Evolutionary conservation across 2,113 vertebrate species (phyloP).

Genomic region (Mesocricetus auratus): DNA sequence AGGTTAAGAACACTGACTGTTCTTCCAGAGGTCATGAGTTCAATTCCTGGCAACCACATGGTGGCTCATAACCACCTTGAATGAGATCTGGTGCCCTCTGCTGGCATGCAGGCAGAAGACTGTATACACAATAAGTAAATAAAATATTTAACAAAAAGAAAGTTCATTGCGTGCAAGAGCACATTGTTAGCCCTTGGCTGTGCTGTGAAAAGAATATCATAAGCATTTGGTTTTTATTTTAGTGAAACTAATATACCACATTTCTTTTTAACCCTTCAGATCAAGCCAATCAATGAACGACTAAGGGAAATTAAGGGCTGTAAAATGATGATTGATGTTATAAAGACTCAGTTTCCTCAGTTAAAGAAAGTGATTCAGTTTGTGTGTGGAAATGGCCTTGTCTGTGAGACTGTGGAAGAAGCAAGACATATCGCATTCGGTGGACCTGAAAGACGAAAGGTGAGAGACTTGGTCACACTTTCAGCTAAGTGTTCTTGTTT

Average conservation of each 20-base stretch:
- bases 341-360: constrained; percentile 88
- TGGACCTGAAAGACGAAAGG: constrained; percentile 91
- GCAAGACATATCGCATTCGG: constrained; percentile 92
- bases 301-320: constrained; percentile 92
- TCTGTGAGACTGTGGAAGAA: constrained; percentile 95
- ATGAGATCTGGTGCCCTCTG: too few species aligned
- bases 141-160: too few species aligned
- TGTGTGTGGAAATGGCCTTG: constrained; percentile 94
- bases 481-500: neutral
- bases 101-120: too few species aligned
- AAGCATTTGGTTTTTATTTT: constrained; percentile 38
- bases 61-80: too few species aligned
- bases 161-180: neutral
- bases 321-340: constrained; percentile 95
- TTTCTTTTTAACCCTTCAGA: constrained; percentile 85
- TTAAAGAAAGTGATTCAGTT: constrained; percentile 95
- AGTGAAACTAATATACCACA: neutral
- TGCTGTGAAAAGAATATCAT: constrained; percentile 27
- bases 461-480: constrained; percentile 73
- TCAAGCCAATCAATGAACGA: constrained; percentile 93
- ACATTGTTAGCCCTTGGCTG: neutral
- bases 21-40: too few species aligned
- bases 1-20: too few species aligned
- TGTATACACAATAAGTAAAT: too few species aligned
- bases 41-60: too few species aligned